Evolutionary conservation across 2,797 vertebrate genomes (phyloP), one percentile per base, ranked within the genome.

Genomic region (Cyprinodon diabolis): DNA sequence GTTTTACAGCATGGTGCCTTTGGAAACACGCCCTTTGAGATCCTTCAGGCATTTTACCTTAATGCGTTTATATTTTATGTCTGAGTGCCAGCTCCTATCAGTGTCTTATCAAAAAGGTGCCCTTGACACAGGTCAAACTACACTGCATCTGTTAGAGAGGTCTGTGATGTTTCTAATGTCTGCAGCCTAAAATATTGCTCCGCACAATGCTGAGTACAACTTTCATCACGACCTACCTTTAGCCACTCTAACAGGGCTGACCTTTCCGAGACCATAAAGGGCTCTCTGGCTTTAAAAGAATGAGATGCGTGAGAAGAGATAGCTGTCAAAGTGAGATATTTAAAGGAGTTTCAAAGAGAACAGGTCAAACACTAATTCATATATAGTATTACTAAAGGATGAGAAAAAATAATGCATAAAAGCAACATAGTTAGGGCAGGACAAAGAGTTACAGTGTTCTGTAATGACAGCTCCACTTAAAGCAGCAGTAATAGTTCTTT

Each of bases 1-100:
- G 40, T 43, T 43, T 43, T 43, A 43, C 40, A 43, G 40, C 40
- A 43, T 43, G 40, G 5, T 5, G 40, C 1, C 40, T 5, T 43
- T 43, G 40, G 6, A 8, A 43, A 43, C 4, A 5, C 40, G 83
- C 77, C 83, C 84, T 87, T 62, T 77, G 77, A 87, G 83, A 86
- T 86, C 77, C 81, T 89, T 90, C 83, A 88, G 83, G 85, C 66
- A 54, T 85, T 77, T 85, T 85, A 83, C 83, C 88, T 91, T 80
- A 91, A 87, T 88, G 81, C 83, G 80, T 90, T 90, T 90, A 75
- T 88, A 75, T 89, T 90, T 90, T 81, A 88, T 89, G 83, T 89
- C 72, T 87, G 62, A 9, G 78, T 86, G 87, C 79, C 89, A 89
- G 65, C 80, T 75, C 87, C 79, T 82, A 89, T 93, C 91, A 92